Evolutionary conservation across 2,113 vertebrate genomes (phyloP).

Genomic region (Paramisgurnus dabryanus): DNA sequence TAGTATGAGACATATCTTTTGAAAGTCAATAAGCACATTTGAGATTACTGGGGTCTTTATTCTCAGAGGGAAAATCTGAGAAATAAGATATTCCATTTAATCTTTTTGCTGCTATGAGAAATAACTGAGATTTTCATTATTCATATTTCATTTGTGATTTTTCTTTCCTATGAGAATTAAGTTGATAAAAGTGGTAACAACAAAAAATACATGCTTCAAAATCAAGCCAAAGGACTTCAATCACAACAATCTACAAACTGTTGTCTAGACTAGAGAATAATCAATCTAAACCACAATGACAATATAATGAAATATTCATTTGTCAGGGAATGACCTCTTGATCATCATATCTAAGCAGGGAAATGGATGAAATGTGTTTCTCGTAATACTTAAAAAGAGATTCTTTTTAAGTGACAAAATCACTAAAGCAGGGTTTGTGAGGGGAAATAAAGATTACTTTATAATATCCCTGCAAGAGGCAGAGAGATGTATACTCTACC

Average conservation of each 20-base stretch:
- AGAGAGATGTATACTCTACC: constrained; percentile 83
- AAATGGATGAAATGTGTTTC: constrained; percentile 48
- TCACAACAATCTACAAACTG: constrained; percentile 12
- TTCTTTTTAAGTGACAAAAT: constrained; percentile 66
- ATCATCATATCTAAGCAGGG: constrained; percentile 43
- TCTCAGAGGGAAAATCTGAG: too few species aligned
- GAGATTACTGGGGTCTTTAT: too few species aligned
- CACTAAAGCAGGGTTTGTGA: constrained; percentile 41
- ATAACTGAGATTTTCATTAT: too few species aligned
- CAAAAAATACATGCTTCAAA: neutral
- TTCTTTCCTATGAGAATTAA: too few species aligned
- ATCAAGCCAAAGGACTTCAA: constrained; percentile 12
- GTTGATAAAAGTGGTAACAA: neutral
- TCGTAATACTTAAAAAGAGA: constrained; percentile 65
- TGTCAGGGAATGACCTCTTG: constrained; percentile 15
- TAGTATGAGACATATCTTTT: too few species aligned
- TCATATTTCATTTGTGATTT: too few species aligned
- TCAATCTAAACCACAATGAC: neutral
- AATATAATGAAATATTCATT: neutral
- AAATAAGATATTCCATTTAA: too few species aligned
- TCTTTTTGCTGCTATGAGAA: too few species aligned
- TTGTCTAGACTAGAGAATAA: neutral
- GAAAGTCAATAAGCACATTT: too few species aligned
- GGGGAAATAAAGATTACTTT: constrained; percentile 49
- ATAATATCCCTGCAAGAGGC: constrained; percentile 55